phyloP scores from a whole-genome alignment of 2,797 vertebrate genomes.

The Epinephelus malabaricus region DNA sequence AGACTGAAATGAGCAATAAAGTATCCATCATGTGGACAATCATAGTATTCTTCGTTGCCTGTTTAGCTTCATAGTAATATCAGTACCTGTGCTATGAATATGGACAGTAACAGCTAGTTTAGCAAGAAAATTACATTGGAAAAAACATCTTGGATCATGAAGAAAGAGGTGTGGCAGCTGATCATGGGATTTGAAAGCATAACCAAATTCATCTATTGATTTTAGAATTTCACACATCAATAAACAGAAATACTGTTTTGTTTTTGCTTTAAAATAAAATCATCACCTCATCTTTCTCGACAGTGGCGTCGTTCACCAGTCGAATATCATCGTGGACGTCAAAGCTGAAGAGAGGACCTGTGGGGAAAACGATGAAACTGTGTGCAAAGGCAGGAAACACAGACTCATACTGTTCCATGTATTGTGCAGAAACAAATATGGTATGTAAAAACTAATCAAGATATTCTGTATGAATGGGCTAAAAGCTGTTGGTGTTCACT shows the following conservation, averaged over 20 bases:
- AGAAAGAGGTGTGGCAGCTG: no score
- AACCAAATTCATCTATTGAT: not conserved
- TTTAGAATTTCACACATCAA: not conserved
- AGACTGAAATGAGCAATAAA: not conserved
- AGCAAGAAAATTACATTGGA: not conserved
- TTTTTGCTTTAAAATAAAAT: not conserved
- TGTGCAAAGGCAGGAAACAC: not conserved
- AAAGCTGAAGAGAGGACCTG: slow-evolving; percentile 90
- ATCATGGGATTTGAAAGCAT: not conserved
- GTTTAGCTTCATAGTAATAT: not conserved
- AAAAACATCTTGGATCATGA: not conserved
- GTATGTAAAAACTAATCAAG: not conserved
- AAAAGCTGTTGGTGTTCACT: slow-evolving; percentile 55
- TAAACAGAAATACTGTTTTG: not conserved
- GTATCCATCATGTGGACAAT: not conserved
- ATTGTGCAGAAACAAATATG: no score
- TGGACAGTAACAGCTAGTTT: not conserved
- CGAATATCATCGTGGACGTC: slow-evolving; percentile 94
- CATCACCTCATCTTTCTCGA: slow-evolving; percentile 94
- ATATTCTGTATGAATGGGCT: accelerated
- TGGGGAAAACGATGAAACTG: not conserved
- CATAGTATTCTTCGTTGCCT: not conserved
- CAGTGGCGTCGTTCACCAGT: slow-evolving; percentile 93
- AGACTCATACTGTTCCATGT: no score
- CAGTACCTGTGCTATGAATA: not conserved